Base-by-base conservation (phyloP, 1,140 invertebrate genomes). In the Procambarus virginalis region DNA sequence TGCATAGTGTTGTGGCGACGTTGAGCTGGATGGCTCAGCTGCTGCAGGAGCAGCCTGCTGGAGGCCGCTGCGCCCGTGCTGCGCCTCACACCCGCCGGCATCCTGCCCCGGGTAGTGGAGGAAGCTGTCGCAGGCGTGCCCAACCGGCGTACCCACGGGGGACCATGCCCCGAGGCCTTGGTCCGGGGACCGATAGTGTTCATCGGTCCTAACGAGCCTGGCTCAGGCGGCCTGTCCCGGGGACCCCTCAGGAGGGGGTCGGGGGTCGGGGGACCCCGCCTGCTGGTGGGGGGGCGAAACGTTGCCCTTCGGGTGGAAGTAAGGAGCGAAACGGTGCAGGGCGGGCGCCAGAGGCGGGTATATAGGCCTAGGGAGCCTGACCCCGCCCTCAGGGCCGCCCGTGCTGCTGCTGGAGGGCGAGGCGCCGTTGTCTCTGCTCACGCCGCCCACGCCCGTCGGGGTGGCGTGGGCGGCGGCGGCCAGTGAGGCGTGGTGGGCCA, bases 201-300 rank as follows among this genome's bases (percentile, higher is more conserved):
- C 20, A 75, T 55, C 51, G 81, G 55, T 34, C 70, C 34, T 48
- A 48, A 55, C 20, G 58, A 68, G 87, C 87, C 80, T 51, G 81
- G 51, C 81, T 89, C 87, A 89, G 81, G 87, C 87, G 12, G 81
- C 73, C 75, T 89, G 87, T 20, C 87, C 87, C 55, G 87, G 87
- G 9, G 87, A 89, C 1, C 87, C 87, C n/a, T 89, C 87, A 49
- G 87, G 87, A 12, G 87, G 87, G 45, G 87, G 87, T n/a, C 87
- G 87, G 48, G 81, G 70, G 34, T 89, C 87, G 17, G 87, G 87
- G 34, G 87, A 89, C 12, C 87, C 81, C 14, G 87, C 81, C 10
- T 80, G 64, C 8, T 80, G 80, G 20, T 78, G 81, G 12, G 87
- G 84, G n/a, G 87, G 87, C 9, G 87, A 89, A 46, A 58, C 20